Base-by-base conservation (phyloP, 2,797 vertebrate genomes). In the Acropternis orthonyx region DNA sequence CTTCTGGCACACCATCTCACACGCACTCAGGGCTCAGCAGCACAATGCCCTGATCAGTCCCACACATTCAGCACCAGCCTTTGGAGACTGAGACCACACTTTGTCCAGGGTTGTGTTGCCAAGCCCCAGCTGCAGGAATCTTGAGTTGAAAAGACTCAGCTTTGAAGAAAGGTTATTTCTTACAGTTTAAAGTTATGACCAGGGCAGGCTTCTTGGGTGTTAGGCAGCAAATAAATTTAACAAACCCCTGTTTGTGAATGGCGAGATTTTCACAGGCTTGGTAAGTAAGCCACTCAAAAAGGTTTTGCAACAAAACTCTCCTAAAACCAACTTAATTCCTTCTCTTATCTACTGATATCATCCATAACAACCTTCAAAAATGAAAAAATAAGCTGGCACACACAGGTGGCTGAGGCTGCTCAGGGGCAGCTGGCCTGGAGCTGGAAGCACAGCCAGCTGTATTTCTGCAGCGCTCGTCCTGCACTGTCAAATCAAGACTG, bases 41-140 rank as follows among this genome's bases (percentile, higher is more conserved):
- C 58, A 32, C 28, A 16, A 27, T 16, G 36, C 26, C 26, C 9
- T 6, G 2, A n/a, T 58, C 49, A 51, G 12, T 26, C 55, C 44
- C 49, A 30, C n/a, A 18, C 6, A 18, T 6, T 32, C 84, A 61
- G 56, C 51, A 63, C 8, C 43, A 46, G 49, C n/a, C n/a, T 41
- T 26, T 9, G 16, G n/a, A 66, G n/a, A 12, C n/a, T 4, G 5
- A 9, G 4, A 6, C 16, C 21, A 4, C 1, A 2, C 10, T 0
- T 8, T 5, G 28, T 4, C 34, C 52, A 7, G 22, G 3, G 10
- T 5, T 30, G 69, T 27, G 27, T 43, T 28, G 17, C 27, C 32
- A n/a, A n/a, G 12, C 34, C 16, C 51, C 68, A 12, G 46, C 41
- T 71, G 46, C 8, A 12, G 23, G 2, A 76, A 34, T 8, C 22